A percentile compares a stretch with the other conserved stretches of the same genome.
Evolutionary conservation across 2,113 vertebrate species (phyloP).

Genomic region (Agelaius tricolor): DNA sequence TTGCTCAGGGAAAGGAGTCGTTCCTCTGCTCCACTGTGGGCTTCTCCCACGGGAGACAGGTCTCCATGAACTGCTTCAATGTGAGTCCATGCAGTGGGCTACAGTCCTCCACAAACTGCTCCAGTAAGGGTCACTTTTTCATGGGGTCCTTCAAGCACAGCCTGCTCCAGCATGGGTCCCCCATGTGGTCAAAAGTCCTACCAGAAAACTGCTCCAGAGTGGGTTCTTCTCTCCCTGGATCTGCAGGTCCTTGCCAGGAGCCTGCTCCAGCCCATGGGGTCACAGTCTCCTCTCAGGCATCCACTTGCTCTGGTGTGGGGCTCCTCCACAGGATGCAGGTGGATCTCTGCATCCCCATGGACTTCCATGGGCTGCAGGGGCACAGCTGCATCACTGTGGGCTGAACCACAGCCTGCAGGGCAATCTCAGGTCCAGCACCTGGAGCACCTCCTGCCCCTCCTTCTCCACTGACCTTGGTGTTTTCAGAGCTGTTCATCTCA

Average conservation of each 20-base stretch:
- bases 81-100: background rate
- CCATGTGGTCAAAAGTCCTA: background rate
- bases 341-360: background rate
- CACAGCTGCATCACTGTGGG: background rate
- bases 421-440: background rate
- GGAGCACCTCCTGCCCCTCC: background rate
- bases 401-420: accelerated
- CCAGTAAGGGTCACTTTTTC: background rate
- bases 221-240: background rate
- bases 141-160: background rate
- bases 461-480: background rate
- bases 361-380: accelerated
- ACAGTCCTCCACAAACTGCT: background rate
- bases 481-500: background rate
- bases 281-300: background rate
- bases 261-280: background rate
- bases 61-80: background rate
- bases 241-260: background rate
- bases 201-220: background rate
- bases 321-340: background rate
- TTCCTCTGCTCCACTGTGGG: background rate
- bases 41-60: accelerated
- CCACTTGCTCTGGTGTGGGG: accelerated
- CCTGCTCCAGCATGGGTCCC: background rate
- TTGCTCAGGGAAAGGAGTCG: background rate